Evolutionary conservation across 2,113 vertebrate genomes (phyloP), one percentile per base, ranked within the genome.

Genomic region (Phaethon lepturus): DNA sequence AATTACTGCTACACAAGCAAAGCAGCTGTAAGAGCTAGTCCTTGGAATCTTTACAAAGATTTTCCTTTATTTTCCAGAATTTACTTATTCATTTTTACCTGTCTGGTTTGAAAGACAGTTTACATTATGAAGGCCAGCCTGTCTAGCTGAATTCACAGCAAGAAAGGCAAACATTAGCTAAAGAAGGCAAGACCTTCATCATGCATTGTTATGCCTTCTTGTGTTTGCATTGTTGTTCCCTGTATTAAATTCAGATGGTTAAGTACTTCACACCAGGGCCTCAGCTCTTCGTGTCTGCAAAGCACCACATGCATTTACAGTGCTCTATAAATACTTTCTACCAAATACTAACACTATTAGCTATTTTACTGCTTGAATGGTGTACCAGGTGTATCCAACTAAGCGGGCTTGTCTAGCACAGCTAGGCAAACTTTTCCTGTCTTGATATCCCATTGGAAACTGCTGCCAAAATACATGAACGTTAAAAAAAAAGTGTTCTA

Each of bases 161-260:
- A 89, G 69, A 89, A 93, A 52, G 6, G 76, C 49, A 94, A 95
- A 97, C 79, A 96, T 2, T 6, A 78, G 45, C 66, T 75, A n/a
- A 72, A 71, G 79, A 33, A 49, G 62, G 38, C 62, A 67, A 81
- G 81, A 95, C 87, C 87, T 75, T 74, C 50, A 85, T 93, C 58
- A 71, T 0, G 0, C 26, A 59, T 8, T 9, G 1, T 42, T 44
- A 47, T 3, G 7, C 23, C 17, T 64, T 72, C 60, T 40, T 64
- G 33, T 96, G 96, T 97, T 96, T 95, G 69, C 63, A 73, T 33
- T 81, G n/a, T 22, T 85, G 79, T 25, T 60, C 17, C 42, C 9
- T 14, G 16, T 50, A 68, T 60, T 64, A 50, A 29, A 33, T 71
- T 62, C 47, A 68, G 87, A 47, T 17, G 31, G 66, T 52, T 58